Base-by-base conservation (phyloP, 2,113 vertebrate species). In the Oceanites oceanicus region DNA sequence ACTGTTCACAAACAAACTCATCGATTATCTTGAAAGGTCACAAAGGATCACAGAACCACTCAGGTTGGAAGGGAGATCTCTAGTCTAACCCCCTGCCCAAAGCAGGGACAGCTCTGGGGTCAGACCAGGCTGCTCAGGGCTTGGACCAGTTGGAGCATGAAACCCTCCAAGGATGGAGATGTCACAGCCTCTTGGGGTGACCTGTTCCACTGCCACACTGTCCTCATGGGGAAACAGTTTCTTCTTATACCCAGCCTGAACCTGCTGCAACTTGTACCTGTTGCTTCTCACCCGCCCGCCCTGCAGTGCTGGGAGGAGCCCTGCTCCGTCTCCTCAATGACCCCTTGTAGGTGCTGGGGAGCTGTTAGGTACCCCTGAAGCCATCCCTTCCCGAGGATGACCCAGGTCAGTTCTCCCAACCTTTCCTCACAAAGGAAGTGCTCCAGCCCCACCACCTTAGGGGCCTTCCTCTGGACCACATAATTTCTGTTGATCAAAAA, bases 321-420 rank as follows among this genome's bases (percentile, higher is more conserved):
- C 40, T 11, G 6, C 20, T 74, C 34, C 1, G 1, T 22, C 47
- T 81, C 26, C 18, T 55, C 3, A 0, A 17, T 75, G 30, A 38
- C 8, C 15, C n/a, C 15, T 53, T 0, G 1, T 47, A 49, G 25
- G 10, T 42, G 13, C 10, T 34, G 10, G 13, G 13, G 13, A 14
- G 19, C 11, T 61, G 5, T 13, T 47, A 67, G 12, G 21, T 36
- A 4, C 5, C 23, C 5, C 62, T 1, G 2, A 78, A 72, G 22
- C 9, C 5, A 2, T 15, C 38, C 27, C 9, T 85, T 72, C 44
- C 15, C 18, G 11, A 63, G 47, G 45, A 53, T 44, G 10, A 58
- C 27, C 7, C 29, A 94, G 13, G 3, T 23, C 29, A 80, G 25
- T 11, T 79, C 13, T 13, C 21, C 13, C 25, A 70, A 29, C 10